A percentile compares a stretch with the other conserved stretches of the same genome.
Evolutionary conservation across 2,888 invertebrate genomes (phyloP).

Genomic region (Cerastis leucographa): DNA sequence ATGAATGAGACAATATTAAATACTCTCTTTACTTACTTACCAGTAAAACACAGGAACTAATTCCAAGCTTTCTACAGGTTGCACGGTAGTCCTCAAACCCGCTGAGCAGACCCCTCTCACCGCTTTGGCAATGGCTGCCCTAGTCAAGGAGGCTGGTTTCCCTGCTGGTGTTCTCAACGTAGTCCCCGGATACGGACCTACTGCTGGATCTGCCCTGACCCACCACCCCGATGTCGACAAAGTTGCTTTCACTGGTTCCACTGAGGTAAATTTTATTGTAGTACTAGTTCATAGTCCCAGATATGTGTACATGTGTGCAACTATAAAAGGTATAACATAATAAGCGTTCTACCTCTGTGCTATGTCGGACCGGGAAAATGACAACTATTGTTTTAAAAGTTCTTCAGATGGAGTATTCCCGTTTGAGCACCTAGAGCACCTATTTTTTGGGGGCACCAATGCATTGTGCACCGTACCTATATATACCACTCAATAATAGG

Average conservation of each 20-base stretch:
- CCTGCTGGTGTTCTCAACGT: conserved; percentile 97
- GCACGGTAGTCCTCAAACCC: conserved; percentile 96
- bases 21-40: not conserved
- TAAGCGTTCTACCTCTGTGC: not conserved
- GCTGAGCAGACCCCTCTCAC: conserved; percentile 98
- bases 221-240: conserved; percentile 94
- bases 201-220: conserved; percentile 94
- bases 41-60: not conserved
- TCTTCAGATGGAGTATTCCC: too few relatives aligned
- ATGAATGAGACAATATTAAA: not conserved
- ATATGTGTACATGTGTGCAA: not conserved
- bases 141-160: conserved; percentile 97
- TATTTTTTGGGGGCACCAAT: too few relatives aligned
- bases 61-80: conserved; percentile 83
- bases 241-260: conserved; percentile 93
- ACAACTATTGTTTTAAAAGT: not conserved
- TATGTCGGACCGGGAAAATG: not conserved
- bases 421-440: too few relatives aligned
- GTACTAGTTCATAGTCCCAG: not conserved
- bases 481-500: too few relatives aligned
- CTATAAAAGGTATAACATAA: not conserved
- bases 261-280: conserved; percentile 76
- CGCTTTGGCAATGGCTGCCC: conserved; percentile 95
- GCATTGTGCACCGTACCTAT: too few relatives aligned
- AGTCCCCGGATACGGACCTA: conserved; percentile 95